phyloP scores from a whole-genome alignment of 2,113 vertebrate genomes.

The Panthera uncia region DNA sequence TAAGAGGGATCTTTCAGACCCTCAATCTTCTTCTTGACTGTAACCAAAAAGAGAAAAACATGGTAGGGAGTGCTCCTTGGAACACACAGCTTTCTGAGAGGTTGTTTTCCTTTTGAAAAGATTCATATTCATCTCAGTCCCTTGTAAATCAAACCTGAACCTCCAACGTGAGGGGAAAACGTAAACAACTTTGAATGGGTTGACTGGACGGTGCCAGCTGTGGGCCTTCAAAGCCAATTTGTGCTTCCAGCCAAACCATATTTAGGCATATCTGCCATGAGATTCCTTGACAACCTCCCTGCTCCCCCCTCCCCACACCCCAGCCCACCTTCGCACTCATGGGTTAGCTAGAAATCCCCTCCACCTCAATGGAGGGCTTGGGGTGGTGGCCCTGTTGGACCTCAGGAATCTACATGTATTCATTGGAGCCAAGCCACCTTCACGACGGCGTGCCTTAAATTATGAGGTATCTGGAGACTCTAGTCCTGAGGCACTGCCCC shows the following conservation, averaged over 20 bases:
- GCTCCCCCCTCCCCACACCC: no score
- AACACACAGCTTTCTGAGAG: not conserved
- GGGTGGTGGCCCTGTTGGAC: fast-evolving
- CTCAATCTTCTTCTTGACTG: not conserved
- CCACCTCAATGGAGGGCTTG: fast-evolving
- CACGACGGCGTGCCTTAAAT: fast-evolving
- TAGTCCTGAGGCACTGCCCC: not conserved
- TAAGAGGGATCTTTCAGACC: slow-evolving; percentile 15
- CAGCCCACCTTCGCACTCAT: no score
- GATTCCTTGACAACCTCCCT: not conserved
- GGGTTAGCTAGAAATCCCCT: not conserved
- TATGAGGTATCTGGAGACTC: not conserved
- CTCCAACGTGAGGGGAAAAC: not conserved
- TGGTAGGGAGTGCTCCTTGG: not conserved
- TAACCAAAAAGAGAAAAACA: not conserved
- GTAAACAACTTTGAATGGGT: not conserved
- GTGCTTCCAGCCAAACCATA: not conserved
- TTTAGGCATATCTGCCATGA: not conserved
- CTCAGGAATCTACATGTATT: not conserved
- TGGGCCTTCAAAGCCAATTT: not conserved
- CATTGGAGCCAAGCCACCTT: not conserved
- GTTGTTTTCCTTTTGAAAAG: slow-evolving; percentile 8
- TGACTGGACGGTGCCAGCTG: not conserved
- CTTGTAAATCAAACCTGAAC: slow-evolving; percentile 17
- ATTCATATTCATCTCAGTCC: not conserved